A percentile compares a stretch with the other conserved stretches of the same genome.
Evolutionary conservation across 1,140 invertebrate genomes (phyloP).

Genomic region (Zaprionus taronus): DNA sequence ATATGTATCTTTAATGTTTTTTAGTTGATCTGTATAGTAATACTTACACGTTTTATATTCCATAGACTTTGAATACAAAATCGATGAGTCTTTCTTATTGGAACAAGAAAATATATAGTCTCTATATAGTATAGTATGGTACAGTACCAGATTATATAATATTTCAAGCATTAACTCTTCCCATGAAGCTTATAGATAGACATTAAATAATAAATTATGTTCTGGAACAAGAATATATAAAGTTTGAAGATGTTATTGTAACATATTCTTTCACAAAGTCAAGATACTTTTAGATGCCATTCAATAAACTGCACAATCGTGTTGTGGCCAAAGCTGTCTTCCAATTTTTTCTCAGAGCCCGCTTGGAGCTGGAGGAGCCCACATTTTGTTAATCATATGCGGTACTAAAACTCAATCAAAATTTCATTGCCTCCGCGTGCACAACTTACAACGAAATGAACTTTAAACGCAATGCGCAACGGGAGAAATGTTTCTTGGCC

Average conservation of each 20-base stretch:
- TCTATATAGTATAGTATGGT: neutral
- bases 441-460: slow-evolving; percentile 40
- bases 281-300: neutral
- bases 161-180: no score
- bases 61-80: no score
- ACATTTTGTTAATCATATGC: slow-evolving; percentile 69
- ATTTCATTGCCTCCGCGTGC: slow-evolving; percentile 55
- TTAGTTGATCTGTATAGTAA: no score
- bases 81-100: no score
- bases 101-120: neutral
- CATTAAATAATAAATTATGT: neutral
- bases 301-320: slow-evolving; percentile 50
- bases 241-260: neutral
- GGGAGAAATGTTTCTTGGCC: slow-evolving; percentile 26
- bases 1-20: neutral
- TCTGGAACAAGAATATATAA: neutral
- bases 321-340: slow-evolving; percentile 17
- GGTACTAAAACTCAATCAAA: slow-evolving; percentile 75
- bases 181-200: no score
- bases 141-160: no score
- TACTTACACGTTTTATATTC: no score
- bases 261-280: neutral
- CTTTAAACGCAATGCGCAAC: slow-evolving; percentile 46
- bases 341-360: slow-evolving; percentile 30
- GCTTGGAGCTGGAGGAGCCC: slow-evolving; percentile 10